Conservation (phyloP, 2,113 vertebrate genomes). For the Gnathonemus echidnorhynchus region DNA sequence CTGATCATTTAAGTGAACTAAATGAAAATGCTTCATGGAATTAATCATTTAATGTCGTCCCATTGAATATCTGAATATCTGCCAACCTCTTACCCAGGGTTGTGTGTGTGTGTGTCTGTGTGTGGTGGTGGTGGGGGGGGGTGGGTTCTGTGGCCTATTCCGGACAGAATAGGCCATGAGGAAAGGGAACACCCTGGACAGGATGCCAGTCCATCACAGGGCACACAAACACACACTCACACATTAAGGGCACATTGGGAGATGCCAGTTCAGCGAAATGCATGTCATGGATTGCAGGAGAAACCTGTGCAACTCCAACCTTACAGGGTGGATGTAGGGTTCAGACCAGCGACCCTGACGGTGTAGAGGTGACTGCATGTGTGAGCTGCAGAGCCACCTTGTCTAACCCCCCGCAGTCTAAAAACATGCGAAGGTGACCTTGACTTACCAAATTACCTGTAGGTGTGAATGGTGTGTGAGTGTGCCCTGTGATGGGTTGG, state of each 20-base stretch:
- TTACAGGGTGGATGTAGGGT: background rate
- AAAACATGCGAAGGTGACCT: background rate
- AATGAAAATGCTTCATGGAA: background rate
- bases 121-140: background rate
- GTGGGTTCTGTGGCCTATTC: background rate
- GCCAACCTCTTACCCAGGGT: background rate
- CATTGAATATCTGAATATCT: background rate
- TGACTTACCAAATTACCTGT: background rate
- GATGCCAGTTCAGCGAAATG: background rate
- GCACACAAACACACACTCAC: background rate
- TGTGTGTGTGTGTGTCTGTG: background rate
- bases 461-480: background rate
- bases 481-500: background rate
- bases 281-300: background rate
- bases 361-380: background rate
- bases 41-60: background rate
- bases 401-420: background rate
- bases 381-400: background rate
- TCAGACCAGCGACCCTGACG: background rate
- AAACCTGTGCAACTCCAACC: background rate
- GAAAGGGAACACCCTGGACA: background rate
- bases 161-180: background rate
- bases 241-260: background rate
- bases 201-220: background rate
- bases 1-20: background rate